Percentiles rank a stretch among this genome's conserved stretches.
Evolutionary conservation across 2,888 invertebrate genomes (phyloP).

Genomic region (Himalopsyche kuldschensis): DNA sequence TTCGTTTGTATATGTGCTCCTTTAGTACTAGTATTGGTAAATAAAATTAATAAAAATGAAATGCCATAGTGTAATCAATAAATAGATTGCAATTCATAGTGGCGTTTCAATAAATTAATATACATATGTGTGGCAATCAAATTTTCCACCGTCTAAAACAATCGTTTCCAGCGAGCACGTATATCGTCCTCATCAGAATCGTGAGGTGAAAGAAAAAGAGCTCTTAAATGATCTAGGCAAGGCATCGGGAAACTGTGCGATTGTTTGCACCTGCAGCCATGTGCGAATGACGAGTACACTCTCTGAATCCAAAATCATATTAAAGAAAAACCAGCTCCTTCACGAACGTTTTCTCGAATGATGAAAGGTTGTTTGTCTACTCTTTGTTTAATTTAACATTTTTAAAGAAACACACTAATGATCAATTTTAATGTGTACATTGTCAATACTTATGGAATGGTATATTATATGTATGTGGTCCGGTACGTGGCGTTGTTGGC

Average conservation of each 20-base stretch:
- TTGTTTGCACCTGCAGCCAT: constrained; percentile 16
- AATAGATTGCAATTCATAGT: not conserved
- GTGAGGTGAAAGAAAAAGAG: not conserved
- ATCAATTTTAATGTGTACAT: no score
- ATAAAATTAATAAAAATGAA: no score
- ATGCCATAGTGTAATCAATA: no score
- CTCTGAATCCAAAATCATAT: constrained; percentile 24
- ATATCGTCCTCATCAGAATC: not conserved
- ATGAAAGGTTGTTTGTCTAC: no score
- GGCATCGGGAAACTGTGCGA: not conserved
- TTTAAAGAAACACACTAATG: no score
- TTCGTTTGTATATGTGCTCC: no score
- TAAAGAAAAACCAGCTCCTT: not conserved
- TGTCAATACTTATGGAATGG: no score
- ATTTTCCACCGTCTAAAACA: not conserved
- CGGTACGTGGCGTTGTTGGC: no score
- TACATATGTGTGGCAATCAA: not conserved
- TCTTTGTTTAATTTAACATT: no score
- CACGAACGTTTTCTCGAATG: not conserved
- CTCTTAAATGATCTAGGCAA: not conserved
- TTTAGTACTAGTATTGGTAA: no score
- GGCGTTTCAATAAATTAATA: no score
- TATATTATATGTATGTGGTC: no score
- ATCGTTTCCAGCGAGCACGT: not conserved
- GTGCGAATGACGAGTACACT: constrained; percentile 26